Conservation (phyloP, 30 jellyfish, hydroid and myxozoan genomes). For the Chironex yamaguchii region DNA sequence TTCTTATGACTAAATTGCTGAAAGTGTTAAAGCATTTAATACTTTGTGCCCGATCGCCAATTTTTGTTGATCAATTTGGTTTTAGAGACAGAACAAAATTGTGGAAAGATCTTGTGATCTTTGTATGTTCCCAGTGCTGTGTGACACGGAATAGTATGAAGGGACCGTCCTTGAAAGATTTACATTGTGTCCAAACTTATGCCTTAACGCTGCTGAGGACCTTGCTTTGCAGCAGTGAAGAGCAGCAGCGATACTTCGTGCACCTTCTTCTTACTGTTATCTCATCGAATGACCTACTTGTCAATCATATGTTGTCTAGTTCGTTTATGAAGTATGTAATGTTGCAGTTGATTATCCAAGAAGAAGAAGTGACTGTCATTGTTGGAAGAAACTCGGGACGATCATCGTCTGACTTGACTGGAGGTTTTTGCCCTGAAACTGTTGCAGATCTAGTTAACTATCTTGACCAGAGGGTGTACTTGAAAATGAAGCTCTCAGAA, state of each 20-base stretch:
- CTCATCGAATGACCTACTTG: not conserved
- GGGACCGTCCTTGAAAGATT: not conserved
- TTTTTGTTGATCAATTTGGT: not conserved
- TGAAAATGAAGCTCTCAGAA: not conserved
- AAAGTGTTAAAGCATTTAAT: too few relatives aligned
- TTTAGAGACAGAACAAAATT: not conserved
- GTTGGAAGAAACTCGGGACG: not conserved
- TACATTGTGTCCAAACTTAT: not conserved
- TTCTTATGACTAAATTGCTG: too few relatives aligned
- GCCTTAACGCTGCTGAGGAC: not conserved
- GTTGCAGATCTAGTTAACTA: not conserved
- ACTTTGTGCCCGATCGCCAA: not conserved
- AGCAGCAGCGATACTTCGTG: not conserved
- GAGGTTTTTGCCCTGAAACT: not conserved
- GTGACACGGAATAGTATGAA: not conserved
- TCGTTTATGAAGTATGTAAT: constrained; percentile 62
- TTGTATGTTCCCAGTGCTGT: not conserved
- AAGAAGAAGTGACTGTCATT: constrained; percentile 33
- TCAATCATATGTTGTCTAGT: constrained; percentile 9
- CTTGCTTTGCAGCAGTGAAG: not conserved
- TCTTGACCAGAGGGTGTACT: not conserved
- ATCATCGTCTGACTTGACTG: not conserved
- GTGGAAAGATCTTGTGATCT: not conserved
- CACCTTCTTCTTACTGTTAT: not conserved
- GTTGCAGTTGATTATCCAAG: constrained; percentile 67